Evolutionary conservation across 2,888 invertebrate species (phyloP), one percentile per base, ranked within the genome.

Genomic region (Morpho helenor): DNA sequence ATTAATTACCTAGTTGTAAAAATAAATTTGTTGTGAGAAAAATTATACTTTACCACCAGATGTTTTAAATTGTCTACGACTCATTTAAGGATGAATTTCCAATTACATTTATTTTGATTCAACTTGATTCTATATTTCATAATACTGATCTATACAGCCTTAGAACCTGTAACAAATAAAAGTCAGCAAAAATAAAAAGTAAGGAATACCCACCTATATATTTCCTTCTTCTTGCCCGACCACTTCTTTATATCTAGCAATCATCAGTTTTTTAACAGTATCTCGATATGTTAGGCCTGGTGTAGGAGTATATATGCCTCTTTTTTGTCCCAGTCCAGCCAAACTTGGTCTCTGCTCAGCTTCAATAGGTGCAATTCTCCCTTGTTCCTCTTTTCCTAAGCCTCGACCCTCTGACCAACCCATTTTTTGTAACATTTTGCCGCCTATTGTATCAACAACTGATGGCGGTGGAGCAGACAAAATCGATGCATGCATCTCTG

Each of bases 381-480:
- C 99, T 84, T 99, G 99, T 77, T 97, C 97, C 56, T 94, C 93
- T 79, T 96, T 96, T 0, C 99, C 99, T 23, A 99, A 89, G 0
- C 99, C 99, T 89, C 97, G 95, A 0, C 99, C 99, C 78, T 98
- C 98, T 7, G 96, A 96, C 99, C 99, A 99, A 5, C 99, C 99
- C 99, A 99, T 99, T 86, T 98, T 98, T 83, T 99, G 98, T 65
- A 99, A 82, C 81, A 99, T 92, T 76, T 97, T 96, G 77, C 96
- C 99, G 7, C 99, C 99, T 60, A 99, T 96, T 71, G 98, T 98
- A 68, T 96, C 97, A 0, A 96, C 94, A 0, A 69, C 96, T 92
- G 73, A 98, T 92, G 61, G 96, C 92, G 80, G 94, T 0, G 88
- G 86, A 10, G 83, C 80, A 0, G 82, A 92, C 60, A 93, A 91